Percentiles rank a stretch among this genome's conserved stretches.
phyloP scores from a whole-genome alignment of 1,140 invertebrate species.

The Bactericera cockerelli region DNA sequence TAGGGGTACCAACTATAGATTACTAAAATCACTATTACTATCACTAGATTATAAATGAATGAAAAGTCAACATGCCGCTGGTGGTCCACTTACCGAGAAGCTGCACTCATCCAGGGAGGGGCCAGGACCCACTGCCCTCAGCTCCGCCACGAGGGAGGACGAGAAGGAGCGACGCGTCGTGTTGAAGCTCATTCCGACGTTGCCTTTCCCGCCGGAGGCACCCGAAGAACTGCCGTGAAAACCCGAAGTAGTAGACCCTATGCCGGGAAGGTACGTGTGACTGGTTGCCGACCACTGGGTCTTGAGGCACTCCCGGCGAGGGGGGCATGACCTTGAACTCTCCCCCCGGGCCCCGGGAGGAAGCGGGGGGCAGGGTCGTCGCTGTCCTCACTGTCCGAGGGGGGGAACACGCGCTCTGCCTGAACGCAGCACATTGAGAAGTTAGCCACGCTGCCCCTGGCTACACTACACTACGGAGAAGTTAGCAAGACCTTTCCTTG shows the following conservation, averaged over 20 bases:
- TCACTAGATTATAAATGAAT: too few species aligned
- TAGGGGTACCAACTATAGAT: too few species aligned
- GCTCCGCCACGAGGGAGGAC: slow-evolving; percentile 22
- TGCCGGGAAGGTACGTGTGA: neutral
- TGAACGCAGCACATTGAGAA: slow-evolving; percentile 24
- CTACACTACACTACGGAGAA: too few species aligned
- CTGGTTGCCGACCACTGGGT: slow-evolving; percentile 15
- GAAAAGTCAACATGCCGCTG: too few species aligned
- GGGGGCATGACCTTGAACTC: slow-evolving; percentile 1
- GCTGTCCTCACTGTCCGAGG: slow-evolving; percentile 23
- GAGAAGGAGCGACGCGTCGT: slow-evolving; percentile 21
- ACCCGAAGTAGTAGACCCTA: too few species aligned
- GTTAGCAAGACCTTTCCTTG: too few species aligned
- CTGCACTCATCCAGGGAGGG: slow-evolving; percentile 12
- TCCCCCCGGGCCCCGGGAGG: neutral
- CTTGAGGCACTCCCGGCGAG: slow-evolving; percentile 13
- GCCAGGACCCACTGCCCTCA: slow-evolving; percentile 16
- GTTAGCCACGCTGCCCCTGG: neutral
- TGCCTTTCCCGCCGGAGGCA: slow-evolving; percentile 11
- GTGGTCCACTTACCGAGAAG: slow-evolving; percentile 15
- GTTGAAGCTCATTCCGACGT: slow-evolving; percentile 15
- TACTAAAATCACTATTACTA: too few species aligned
- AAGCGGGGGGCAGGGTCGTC: slow-evolving; percentile 14
- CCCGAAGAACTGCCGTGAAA: slow-evolving; percentile 5
- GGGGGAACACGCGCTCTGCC: slow-evolving; percentile 23